Percentiles rank a stretch among this genome's conserved stretches.
These are phyloP conservation scores for Heliconius cydno DNA, from an alignment of 2,888 invertebrate species.

Conservation along the genomic window DNA sequence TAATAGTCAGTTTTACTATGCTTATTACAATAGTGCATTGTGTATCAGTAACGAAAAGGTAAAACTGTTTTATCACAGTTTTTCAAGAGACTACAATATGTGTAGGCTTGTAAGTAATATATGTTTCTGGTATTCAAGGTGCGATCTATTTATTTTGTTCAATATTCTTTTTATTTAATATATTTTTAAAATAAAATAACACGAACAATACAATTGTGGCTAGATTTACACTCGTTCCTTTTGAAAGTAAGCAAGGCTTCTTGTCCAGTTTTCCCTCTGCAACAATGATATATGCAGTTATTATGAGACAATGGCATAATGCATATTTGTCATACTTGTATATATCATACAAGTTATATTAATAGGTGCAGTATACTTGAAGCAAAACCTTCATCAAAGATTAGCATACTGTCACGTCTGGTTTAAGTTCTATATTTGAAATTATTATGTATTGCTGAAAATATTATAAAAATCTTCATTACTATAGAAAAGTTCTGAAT, in stretches of 20 bases:
- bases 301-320: slow-evolving; percentile 45
- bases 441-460: slow-evolving; percentile 31
- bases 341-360: slow-evolving; percentile 38
- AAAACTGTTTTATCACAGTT: background rate
- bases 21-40: slow-evolving; percentile 13
- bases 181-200: background rate
- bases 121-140: background rate
- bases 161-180: background rate
- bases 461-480: background rate
- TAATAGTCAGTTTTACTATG: slow-evolving; percentile 11
- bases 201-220: background rate
- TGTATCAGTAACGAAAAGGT: background rate
- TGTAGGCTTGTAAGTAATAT: background rate
- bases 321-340: slow-evolving; percentile 41
- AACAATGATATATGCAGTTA: slow-evolving; percentile 41
- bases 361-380: slow-evolving; percentile 47
- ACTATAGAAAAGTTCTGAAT: too few species aligned
- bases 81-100: background rate
- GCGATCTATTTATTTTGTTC: background rate
- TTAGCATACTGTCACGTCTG: slow-evolving; percentile 48
- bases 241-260: slow-evolving; percentile 27
- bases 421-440: slow-evolving; percentile 42
- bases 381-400: slow-evolving; percentile 47
- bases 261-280: slow-evolving; percentile 42
- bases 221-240: slow-evolving; percentile 2